Percentiles rank a stretch among this genome's conserved stretches.
phyloP scores from a whole-genome alignment of 2,797 vertebrate species.

The Oryzias dopingdopingensis region DNA sequence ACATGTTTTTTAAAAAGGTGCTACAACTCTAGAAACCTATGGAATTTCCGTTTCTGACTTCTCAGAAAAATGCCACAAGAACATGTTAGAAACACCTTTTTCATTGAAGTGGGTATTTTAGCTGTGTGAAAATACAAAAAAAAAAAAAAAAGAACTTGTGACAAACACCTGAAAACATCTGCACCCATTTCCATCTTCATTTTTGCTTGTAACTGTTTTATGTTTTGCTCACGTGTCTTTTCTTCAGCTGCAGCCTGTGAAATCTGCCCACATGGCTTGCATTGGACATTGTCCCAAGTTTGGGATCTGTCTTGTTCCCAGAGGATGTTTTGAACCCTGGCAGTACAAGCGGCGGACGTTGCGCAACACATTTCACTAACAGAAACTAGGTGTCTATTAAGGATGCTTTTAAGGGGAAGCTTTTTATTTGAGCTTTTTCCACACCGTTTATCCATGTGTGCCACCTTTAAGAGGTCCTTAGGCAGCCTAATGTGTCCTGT shows the following conservation, averaged over 20 bases:
- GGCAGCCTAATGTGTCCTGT: slow-evolving; percentile 41
- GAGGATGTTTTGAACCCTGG: slow-evolving; percentile 13
- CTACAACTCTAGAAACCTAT: too few species aligned
- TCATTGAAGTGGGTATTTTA: too few species aligned
- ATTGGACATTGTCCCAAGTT: slow-evolving; percentile 33
- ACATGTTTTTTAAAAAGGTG: too few species aligned
- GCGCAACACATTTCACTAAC: slow-evolving; percentile 23
- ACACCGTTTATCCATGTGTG: slow-evolving; percentile 40
- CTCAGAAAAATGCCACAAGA: too few species aligned
- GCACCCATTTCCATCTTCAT: neutral
- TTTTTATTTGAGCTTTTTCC: slow-evolving; percentile 22
- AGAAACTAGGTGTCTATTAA: slow-evolving; percentile 11
- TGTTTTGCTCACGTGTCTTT: neutral
- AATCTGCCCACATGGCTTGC: slow-evolving; percentile 37
- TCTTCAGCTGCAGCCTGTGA: neutral
- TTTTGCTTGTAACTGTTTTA: neutral
- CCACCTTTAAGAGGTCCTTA: slow-evolving; percentile 40
- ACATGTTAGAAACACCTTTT: too few species aligned
- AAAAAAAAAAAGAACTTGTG: too few species aligned
- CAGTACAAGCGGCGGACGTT: slow-evolving; percentile 28
- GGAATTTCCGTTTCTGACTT: too few species aligned
- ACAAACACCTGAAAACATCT: too few species aligned
- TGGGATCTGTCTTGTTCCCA: slow-evolving; percentile 27
- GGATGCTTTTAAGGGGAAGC: slow-evolving; percentile 32
- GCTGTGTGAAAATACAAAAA: too few species aligned